These are phyloP conservation scores for Sogatella furcifera DNA, from an alignment of 1,140 invertebrate species.

Conservation along the genomic window DNA sequence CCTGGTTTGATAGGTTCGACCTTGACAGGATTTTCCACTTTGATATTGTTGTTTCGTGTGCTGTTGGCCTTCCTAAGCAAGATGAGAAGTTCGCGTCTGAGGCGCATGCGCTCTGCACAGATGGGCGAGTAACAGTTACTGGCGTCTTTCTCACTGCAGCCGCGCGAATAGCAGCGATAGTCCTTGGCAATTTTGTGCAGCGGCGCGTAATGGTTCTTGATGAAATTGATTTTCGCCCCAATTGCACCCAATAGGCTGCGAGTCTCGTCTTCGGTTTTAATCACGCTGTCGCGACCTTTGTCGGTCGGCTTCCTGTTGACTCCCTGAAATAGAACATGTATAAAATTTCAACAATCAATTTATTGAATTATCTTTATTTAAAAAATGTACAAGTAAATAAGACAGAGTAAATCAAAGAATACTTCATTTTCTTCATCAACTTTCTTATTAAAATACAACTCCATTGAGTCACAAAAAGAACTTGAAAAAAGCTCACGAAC, in stretches of 20 bases:
- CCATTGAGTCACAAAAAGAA: too few species aligned
- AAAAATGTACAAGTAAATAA: too few species aligned
- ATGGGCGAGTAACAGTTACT: conserved; percentile 64
- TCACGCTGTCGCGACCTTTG: neutral
- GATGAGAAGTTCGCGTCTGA: conserved; percentile 53
- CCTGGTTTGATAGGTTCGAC: conserved; percentile 1
- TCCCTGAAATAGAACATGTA: neutral
- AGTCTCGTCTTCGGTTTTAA: conserved; percentile 9
- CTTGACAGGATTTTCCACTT: conserved; percentile 8
- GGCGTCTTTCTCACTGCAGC: conserved; percentile 47
- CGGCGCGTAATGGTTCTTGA: conserved; percentile 21
- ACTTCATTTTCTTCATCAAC: too few species aligned
- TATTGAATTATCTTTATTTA: too few species aligned
- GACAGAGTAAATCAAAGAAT: too few species aligned
- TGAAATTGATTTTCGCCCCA: conserved; percentile 14
- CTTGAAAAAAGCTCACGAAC: too few species aligned
- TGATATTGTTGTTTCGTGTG: conserved; percentile 13
- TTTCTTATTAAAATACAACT: too few species aligned
- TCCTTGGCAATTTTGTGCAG: conserved; percentile 42
- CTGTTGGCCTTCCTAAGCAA: conserved; percentile 49
- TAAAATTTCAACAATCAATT: too few species aligned
- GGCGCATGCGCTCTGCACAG: conserved; percentile 54
- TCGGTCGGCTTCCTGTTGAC: too few species aligned
- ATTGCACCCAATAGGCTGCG: conserved; percentile 16
- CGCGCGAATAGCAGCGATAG: conserved; percentile 54